Evolutionary conservation across 2,797 vertebrate genomes (phyloP).

Genomic region (Sebastes reedi): DNA sequence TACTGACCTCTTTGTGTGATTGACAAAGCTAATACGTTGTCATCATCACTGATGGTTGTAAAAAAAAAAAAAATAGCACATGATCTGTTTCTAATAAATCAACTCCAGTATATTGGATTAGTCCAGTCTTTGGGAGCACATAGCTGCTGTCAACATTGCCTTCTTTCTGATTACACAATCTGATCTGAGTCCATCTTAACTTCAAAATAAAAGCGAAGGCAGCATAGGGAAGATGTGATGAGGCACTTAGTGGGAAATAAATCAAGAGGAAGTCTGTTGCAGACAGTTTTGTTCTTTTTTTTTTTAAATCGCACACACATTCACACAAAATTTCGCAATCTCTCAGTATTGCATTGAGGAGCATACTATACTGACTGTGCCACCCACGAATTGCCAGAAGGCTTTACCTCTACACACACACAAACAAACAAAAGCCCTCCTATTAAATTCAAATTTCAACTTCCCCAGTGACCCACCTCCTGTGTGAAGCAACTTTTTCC

Average conservation of each 20-base stretch:
- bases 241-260: not conserved
- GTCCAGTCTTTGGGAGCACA: conserved; percentile 1
- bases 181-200: conserved; percentile 6
- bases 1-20: conserved; percentile 15
- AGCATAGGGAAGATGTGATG: conserved; percentile 2
- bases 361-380: not conserved
- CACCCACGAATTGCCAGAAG: conserved; percentile 12
- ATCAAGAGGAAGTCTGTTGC: not conserved
- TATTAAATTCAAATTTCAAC: conserved; percentile 21
- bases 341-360: not conserved
- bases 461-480: not conserved
- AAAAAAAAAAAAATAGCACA: not conserved
- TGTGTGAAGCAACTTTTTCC: conserved; percentile 10
- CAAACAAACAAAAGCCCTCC: not conserved
- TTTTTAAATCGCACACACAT: not conserved
- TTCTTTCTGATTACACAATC: conserved; percentile 21
- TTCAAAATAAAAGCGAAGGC: conserved; percentile 15
- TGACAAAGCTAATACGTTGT: conserved; percentile 29
- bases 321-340: conserved; percentile 5
- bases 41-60: not conserved
- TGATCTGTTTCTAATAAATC: conserved; percentile 43
- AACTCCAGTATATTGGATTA: conserved; percentile 10
- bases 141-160: conserved; percentile 7
- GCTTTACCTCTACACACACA: conserved; percentile 11
- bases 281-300: not conserved